Evolutionary conservation across 1,140 invertebrate genomes (phyloP).

Genomic region (Holotrichia oblita): DNA sequence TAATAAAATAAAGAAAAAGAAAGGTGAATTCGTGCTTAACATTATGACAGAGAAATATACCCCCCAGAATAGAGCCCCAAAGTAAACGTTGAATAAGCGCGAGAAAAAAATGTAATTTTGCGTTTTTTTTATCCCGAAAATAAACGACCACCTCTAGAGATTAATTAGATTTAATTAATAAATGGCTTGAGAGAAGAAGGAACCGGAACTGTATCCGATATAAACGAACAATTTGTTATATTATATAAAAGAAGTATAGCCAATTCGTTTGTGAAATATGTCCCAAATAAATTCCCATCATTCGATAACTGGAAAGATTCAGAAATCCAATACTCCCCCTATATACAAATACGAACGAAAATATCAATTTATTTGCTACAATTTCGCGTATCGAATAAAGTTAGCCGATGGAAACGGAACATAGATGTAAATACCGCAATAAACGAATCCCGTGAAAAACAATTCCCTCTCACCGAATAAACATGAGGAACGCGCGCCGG

Average conservation of each 20-base stretch:
- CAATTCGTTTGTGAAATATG: background rate
- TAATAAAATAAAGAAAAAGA: slow-evolving; percentile 20
- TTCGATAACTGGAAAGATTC: background rate
- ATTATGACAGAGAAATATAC: slow-evolving; percentile 28
- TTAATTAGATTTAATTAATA: slow-evolving; percentile 36
- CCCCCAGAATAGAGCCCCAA: background rate
- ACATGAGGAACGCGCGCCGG: slow-evolving; percentile 17
- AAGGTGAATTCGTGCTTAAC: slow-evolving; percentile 26
- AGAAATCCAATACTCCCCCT: background rate
- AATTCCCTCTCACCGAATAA: slow-evolving; percentile 23
- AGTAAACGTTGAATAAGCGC: slow-evolving; percentile 4
- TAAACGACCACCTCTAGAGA: background rate
- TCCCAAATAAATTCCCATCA: background rate
- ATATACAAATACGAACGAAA: background rate
- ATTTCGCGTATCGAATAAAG: background rate
- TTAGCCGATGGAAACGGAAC: background rate
- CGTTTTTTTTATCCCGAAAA: background rate
- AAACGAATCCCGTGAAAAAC: slow-evolving; percentile 25
- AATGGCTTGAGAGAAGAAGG: background rate
- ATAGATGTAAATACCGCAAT: slow-evolving; percentile 32
- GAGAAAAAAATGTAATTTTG: slow-evolving; percentile 26
- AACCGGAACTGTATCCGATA: background rate
- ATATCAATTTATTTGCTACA: slow-evolving; percentile 4
- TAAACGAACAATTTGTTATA: background rate
- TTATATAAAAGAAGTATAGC: background rate